A percentile compares a stretch with the other conserved stretches of the same genome.
Evolutionary conservation across 2,888 invertebrate species (phyloP).

Genomic region (Troides helena): DNA sequence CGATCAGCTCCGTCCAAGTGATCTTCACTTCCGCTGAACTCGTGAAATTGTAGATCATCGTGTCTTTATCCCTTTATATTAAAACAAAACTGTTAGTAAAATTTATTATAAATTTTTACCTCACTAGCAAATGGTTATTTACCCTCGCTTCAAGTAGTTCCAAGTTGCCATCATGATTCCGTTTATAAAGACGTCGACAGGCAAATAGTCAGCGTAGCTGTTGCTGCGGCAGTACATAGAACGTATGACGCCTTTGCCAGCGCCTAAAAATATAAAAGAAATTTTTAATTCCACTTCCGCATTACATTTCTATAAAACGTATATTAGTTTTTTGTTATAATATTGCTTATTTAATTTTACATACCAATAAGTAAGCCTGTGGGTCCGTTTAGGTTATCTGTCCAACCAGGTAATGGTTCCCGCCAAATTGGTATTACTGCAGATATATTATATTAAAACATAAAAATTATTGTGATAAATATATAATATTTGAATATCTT

Average conservation of each 20-base stretch:
- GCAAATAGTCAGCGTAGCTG: constrained; percentile 84
- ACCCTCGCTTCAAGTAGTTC: constrained; percentile 81
- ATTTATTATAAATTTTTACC: neutral
- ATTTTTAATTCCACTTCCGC: too few species aligned
- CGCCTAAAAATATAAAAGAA: constrained; percentile 50
- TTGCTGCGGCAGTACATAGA: constrained; percentile 86
- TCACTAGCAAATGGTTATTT: constrained; percentile 25
- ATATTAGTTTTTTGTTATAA: too few species aligned
- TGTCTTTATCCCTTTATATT: constrained; percentile 61
- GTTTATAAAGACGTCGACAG: constrained; percentile 86
- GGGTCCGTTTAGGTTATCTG: constrained; percentile 95
- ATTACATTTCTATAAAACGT: neutral
- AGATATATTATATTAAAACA: constrained; percentile 31
- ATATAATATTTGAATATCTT: neutral
- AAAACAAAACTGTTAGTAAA: neutral
- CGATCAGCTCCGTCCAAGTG: constrained; percentile 93
- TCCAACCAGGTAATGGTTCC: constrained; percentile 91
- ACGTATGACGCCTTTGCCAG: constrained; percentile 88
- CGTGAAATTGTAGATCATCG: constrained; percentile 85
- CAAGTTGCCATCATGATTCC: constrained; percentile 83
- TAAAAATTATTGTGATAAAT: neutral
- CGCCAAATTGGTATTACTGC: constrained; percentile 91
- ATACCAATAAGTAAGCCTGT: constrained; percentile 80
- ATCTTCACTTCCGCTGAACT: constrained; percentile 88
- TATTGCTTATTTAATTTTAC: constrained; percentile 3